A percentile compares a stretch with the other conserved stretches of the same genome.
phyloP scores from a whole-genome alignment of 64 coral and sea anemone genomes.

The Montipora cactus region DNA sequence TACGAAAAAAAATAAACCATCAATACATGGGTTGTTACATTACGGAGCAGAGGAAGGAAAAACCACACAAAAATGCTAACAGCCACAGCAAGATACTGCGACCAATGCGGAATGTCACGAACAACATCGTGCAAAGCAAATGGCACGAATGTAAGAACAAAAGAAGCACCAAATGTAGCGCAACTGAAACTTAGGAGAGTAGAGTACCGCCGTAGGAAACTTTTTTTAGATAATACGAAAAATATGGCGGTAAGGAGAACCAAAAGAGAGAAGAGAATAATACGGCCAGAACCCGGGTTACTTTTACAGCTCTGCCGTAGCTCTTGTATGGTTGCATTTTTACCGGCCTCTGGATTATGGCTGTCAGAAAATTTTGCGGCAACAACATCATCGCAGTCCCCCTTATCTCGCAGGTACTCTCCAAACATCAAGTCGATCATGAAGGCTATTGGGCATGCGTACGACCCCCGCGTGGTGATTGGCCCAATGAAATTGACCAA shows the following conservation, averaged over 20 bases:
- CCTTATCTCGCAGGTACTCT: slow-evolving; percentile 40
- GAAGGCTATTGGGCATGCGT: slow-evolving; percentile 61
- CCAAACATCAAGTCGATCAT: neutral
- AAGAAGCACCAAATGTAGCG: too few species aligned
- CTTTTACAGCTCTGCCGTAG: neutral
- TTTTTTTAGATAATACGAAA: too few species aligned
- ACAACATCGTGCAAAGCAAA: slow-evolving; percentile 72
- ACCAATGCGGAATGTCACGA: slow-evolving; percentile 66
- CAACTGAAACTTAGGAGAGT: too few species aligned
- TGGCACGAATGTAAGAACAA: slow-evolving; percentile 41
- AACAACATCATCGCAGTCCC: slow-evolving; percentile 39
- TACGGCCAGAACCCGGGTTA: too few species aligned
- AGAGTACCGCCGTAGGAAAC: too few species aligned
- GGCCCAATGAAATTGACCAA: slow-evolving; percentile 63
- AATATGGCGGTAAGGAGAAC: too few species aligned
- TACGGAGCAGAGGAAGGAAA: slow-evolving; percentile 9
- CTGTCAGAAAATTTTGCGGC: neutral
- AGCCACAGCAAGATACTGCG: slow-evolving; percentile 33
- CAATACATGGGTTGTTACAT: slow-evolving; percentile 42
- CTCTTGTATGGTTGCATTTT: neutral
- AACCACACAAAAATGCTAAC: slow-evolving; percentile 36
- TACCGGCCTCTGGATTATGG: neutral
- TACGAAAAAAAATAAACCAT: slow-evolving; percentile 54
- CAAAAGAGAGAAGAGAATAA: too few species aligned
- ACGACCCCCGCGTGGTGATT: slow-evolving; percentile 3